Conservation (phyloP, 2,888 invertebrate genomes). For the Drosophila melanosoma region DNA sequence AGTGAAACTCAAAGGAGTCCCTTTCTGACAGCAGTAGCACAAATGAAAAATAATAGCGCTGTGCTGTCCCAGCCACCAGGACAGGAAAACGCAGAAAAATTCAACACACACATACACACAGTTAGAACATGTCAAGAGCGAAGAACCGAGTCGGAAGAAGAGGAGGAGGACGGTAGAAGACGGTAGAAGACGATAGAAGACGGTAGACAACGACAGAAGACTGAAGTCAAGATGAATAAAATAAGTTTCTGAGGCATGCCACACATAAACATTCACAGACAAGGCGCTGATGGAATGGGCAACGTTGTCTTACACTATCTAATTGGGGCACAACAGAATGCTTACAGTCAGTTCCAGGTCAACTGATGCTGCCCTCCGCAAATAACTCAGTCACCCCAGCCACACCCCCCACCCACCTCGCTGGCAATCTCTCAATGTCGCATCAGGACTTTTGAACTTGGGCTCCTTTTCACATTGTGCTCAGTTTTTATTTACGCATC, state of each 20-base stretch:
- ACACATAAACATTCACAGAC: constrained; percentile 40
- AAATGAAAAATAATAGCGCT: constrained; percentile 54
- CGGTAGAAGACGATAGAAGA: no score
- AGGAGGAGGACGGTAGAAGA: background rate
- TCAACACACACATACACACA: constrained; percentile 1
- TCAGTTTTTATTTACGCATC: constrained; percentile 30
- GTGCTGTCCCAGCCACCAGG: constrained; percentile 22
- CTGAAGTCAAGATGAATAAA: constrained; percentile 18
- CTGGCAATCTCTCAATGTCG: background rate
- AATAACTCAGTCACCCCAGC: background rate
- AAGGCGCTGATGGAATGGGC: constrained; percentile 16
- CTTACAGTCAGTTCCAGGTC: constrained; percentile 51
- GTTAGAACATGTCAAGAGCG: background rate
- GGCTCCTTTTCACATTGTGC: constrained; percentile 30
- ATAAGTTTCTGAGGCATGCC: constrained; percentile 29
- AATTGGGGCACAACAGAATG: constrained; percentile 51
- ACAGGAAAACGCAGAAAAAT: constrained; percentile 39
- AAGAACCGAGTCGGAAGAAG: background rate
- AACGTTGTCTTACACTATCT: constrained; percentile 37
- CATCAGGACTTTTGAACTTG: constrained; percentile 59
- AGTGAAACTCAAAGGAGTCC: constrained; percentile 10
- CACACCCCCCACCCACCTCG: background rate
- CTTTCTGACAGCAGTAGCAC: constrained; percentile 10
- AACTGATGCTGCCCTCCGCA: constrained; percentile 27
- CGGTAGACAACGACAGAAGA: no score